Base-by-base conservation (phyloP, 2,888 invertebrate genomes). In the Zygothrica quintamaculata region DNA sequence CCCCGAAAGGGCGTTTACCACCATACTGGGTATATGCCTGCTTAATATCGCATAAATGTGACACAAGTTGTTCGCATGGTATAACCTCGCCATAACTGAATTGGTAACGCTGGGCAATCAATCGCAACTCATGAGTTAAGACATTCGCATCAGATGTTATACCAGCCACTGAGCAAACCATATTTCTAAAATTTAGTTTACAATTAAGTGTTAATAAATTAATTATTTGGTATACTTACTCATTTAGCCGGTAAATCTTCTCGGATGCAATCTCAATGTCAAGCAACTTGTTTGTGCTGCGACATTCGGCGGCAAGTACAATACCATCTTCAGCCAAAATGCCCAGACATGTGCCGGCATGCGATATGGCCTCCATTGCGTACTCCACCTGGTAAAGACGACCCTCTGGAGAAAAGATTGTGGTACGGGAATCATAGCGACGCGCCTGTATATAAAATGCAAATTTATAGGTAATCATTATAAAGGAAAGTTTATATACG, bases 321-420 rank as follows among this genome's bases (percentile, higher is more conserved):
- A 99, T 98, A 2, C 99, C 99, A 91, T 99, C 98, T 46, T 95
- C 96, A 0, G 99, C 98, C 62, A 98, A 91, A 86, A 99, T 96
- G 22, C 97, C 97, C 12, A 99, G 93, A 81, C 99, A 99, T 31
- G 99, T 99, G 43, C 99, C 99, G 18, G 99, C 99, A 92, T 99
- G 99, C 87, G 98, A 98, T 89, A 99, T 99, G 47, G 99, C 99
- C 93, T 99, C 99, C 99, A 99, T 99, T 0, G 99, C 99, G 94
- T 99, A 99, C 92, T 99, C 99, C 6, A 99, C 99, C 92, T 99
- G 99, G 90, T 99, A 99, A 33, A 99, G 92, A 37, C 99, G 95
- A 57, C 98, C 97, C 93, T 99, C 99, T 0, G 99, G 99, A 11
- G 99, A 99, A 91, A 99, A 99, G 86, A 99, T 99, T 16, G 99